Conservation (phyloP, 2,888 invertebrate species). For the Pyrochroa serraticornis region DNA sequence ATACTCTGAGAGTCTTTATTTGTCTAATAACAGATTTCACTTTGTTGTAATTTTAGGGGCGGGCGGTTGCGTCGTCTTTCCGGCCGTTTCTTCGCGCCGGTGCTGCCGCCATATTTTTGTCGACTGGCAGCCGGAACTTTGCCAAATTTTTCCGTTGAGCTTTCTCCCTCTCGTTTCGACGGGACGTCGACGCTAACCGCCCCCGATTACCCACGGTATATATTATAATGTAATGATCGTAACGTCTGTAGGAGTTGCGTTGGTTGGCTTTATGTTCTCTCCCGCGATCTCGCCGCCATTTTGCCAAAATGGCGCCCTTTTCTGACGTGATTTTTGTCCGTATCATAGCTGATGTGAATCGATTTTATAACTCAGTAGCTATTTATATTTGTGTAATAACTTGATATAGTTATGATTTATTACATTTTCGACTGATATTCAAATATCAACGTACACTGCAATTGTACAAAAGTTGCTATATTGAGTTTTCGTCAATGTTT, state of each 20-base stretch:
- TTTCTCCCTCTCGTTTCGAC: constrained; percentile 24
- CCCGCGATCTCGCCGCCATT: neutral
- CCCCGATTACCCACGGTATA: constrained; percentile 42
- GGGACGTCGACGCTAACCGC: constrained; percentile 35
- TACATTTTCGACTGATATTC: constrained; percentile 47
- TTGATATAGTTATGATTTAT: constrained; percentile 36
- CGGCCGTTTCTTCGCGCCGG: neutral
- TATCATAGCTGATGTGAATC: constrained; percentile 33
- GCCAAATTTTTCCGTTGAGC: constrained; percentile 16
- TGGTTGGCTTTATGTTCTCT: constrained; percentile 10
- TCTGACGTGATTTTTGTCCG: constrained; percentile 13
- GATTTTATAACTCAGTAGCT: constrained; percentile 38
- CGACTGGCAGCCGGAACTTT: constrained; percentile 1
- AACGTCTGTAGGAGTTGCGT: constrained; percentile 47
- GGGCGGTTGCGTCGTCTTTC: constrained; percentile 12
- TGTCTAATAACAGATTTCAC: constrained; percentile 38
- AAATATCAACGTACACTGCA: constrained; percentile 48
- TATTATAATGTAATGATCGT: constrained; percentile 52
- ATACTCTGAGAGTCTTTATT: constrained; percentile 40
- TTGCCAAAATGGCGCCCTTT: too few species aligned
- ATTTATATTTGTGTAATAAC: constrained; percentile 42
- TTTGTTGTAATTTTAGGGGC: constrained; percentile 37
- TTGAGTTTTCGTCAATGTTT: constrained; percentile 21
- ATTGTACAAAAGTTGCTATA: constrained; percentile 46
- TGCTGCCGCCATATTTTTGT: too few species aligned